A percentile compares a stretch with the other conserved stretches of the same genome.
phyloP scores from a whole-genome alignment of 1,140 invertebrate genomes.

The Battus philenor region DNA sequence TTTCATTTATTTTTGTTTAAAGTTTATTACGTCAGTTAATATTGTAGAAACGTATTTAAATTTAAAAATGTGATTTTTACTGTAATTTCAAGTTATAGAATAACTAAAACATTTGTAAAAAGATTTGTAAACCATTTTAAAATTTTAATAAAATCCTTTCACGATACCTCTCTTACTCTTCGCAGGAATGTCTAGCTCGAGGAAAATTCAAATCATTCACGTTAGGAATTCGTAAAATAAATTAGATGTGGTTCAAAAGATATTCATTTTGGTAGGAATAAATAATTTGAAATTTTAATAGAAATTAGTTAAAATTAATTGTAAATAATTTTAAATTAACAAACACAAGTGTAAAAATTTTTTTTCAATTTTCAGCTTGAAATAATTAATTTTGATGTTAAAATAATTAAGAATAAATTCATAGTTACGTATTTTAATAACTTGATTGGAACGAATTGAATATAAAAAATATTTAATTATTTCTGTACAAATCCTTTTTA shows the following conservation, averaged over 20 bases:
- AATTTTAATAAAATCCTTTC: background rate
- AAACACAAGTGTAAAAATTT: no score
- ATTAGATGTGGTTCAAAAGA: background rate
- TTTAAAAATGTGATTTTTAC: no score
- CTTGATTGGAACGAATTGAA: background rate
- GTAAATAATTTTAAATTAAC: no score
- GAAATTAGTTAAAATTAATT: no score
- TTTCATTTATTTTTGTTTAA: no score
- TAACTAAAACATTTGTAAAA: no score
- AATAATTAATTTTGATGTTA: background rate
- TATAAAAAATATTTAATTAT: background rate
- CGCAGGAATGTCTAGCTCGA: background rate
- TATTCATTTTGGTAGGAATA: background rate
- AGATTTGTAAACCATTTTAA: background rate
- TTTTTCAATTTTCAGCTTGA: no score
- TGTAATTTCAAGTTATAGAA: no score
- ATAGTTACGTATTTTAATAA: no score
- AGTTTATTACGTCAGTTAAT: no score
- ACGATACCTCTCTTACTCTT: background rate
- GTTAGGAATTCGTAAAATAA: constrained; percentile 1
- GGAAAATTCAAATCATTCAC: background rate
- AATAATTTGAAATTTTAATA: background rate
- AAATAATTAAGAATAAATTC: background rate
- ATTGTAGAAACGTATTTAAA: no score
- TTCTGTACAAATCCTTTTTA: background rate